Evolutionary conservation across 2,888 invertebrate species (phyloP).

Genomic region (Sthenelais limicola): DNA sequence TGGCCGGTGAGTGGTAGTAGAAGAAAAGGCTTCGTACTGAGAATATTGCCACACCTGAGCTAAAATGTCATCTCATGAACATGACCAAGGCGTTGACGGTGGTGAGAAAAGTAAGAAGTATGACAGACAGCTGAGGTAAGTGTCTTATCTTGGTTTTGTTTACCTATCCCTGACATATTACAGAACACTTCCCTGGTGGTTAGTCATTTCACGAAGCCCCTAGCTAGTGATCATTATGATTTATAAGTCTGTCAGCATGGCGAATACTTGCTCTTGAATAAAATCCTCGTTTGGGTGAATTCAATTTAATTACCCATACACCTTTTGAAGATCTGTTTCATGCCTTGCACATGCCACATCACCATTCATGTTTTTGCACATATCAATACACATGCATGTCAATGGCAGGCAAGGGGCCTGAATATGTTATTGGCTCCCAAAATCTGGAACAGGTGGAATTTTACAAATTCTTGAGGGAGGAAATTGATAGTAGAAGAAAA

Average conservation of each 20-base stretch:
- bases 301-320: background rate
- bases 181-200: background rate
- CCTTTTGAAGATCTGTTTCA: background rate
- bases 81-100: slow-evolving; percentile 12
- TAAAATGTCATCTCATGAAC: slow-evolving; percentile 29
- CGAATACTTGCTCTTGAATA: slow-evolving; percentile 77
- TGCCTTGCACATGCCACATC: background rate
- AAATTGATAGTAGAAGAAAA: too few species aligned
- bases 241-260: slow-evolving; percentile 45
- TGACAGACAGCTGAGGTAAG: slow-evolving; percentile 81
- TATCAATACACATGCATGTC: too few species aligned
- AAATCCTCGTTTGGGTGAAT: slow-evolving; percentile 76
- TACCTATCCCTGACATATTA: slow-evolving; percentile 1
- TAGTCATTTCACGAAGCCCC: background rate
- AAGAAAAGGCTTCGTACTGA: slow-evolving; percentile 11
- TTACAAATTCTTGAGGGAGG: too few species aligned
- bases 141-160: too few species aligned
- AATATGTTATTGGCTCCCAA: too few species aligned
- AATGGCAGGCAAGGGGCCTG: too few species aligned
- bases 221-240: background rate
- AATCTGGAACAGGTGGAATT: too few species aligned
- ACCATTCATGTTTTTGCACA: too few species aligned
- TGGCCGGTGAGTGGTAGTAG: background rate
- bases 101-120: slow-evolving; percentile 82
- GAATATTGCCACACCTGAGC: background rate